phyloP scores from a whole-genome alignment of 2,888 invertebrate species.

The Ceraclea dissimilis region DNA sequence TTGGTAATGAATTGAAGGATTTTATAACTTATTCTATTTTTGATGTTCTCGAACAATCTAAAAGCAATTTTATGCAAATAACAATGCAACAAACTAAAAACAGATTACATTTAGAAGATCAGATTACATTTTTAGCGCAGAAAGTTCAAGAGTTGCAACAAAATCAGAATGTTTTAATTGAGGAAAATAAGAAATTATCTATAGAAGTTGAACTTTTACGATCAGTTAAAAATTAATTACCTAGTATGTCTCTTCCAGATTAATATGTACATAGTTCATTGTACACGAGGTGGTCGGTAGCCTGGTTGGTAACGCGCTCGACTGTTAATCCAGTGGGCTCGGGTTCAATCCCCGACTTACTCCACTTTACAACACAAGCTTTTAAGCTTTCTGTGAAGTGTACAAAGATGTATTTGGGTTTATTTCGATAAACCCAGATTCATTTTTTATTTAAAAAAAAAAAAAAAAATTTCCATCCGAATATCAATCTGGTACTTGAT shows the following conservation, averaged over 20 bases:
- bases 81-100: constrained; percentile 47
- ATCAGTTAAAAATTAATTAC: constrained; percentile 10
- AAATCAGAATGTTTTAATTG: constrained; percentile 40
- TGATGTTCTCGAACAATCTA: constrained; percentile 41
- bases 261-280: not conserved
- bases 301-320: too few species aligned
- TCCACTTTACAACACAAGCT: too few species aligned
- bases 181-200: constrained; percentile 44
- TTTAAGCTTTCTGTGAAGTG: too few species aligned
- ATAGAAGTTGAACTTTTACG: constrained; percentile 43
- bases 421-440: too few species aligned
- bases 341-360: too few species aligned
- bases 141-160: constrained; percentile 37
- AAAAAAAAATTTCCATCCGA: too few species aligned
- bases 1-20: constrained; percentile 42
- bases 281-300: too few species aligned
- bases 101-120: constrained; percentile 42
- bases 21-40: constrained; percentile 37
- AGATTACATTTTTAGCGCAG: constrained; percentile 35
- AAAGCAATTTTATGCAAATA: constrained; percentile 42
- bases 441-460: too few species aligned
- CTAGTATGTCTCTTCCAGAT: too few species aligned
- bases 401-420: too few species aligned
- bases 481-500: too few species aligned
- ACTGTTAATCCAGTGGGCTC: too few species aligned